Base-by-base conservation (phyloP, 2,888 invertebrate genomes). In the Acanthosoma haemorrhoidale region DNA sequence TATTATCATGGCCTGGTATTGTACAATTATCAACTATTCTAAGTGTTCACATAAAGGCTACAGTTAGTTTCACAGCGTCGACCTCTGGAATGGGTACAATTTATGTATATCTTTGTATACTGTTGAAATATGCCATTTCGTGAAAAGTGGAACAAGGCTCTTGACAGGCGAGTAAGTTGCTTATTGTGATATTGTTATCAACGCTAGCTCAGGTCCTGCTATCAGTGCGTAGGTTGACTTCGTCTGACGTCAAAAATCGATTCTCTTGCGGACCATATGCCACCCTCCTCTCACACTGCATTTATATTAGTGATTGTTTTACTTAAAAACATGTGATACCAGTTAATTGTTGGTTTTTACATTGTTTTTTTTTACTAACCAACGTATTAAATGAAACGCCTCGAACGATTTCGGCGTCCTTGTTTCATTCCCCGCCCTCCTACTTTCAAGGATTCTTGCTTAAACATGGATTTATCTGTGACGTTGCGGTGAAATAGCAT, bases 231-330 rank as follows among this genome's bases (percentile, higher is more conserved):
- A 25, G 51, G 51, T n/a, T 51, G 51, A 51, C 51, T 43, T 43
- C 5, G 51, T 29, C 25, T 67, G 43, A 67, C 67, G 67, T 67
- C 67, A 67, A 11, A 13, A 39, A 67, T 67, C 67, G 67, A 67
- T 67, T 32, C 63, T 31, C 57, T 57, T 13, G 34, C 13, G 60
- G 18, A 34, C 67, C 67, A 67, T 67, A 67, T 67, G 67, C 57
- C 61, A 8, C 15, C 18, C 36, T 29, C 36, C 60, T 60, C 60
- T 60, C 32, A 13, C 2, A n/a, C n/a, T 51, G 51, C 25, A 51
- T 25, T 51, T 51, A 15, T 31, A n/a, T 60, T n/a, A 15, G 34
- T 43, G 18, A 13, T 57, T 29, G 43, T 51, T 36, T 67, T 18
- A 34, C n/a, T 43, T 43, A 16, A 41, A 4, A 67, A 18, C 67